Evolutionary conservation across 2,113 vertebrate genomes (phyloP), one percentile per base, ranked within the genome.

Genomic region (Spea multiplicata): DNA sequence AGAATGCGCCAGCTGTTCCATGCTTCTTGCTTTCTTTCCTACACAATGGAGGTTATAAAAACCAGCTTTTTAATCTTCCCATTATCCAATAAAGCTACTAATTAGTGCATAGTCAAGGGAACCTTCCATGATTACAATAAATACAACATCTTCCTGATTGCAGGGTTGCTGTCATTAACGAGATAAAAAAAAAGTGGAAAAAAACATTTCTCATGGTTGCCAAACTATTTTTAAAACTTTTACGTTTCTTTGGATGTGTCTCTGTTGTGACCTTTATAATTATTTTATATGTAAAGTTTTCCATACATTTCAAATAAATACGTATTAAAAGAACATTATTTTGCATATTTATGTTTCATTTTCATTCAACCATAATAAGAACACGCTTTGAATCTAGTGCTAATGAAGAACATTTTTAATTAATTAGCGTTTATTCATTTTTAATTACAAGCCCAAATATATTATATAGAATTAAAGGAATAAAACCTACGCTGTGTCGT

Each of bases 61-160:
- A 71, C 48, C 69, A 71, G 69, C 50, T 7, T 44, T 71, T 52
- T 17, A 44, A 53, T 71, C 48, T 53, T 4, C 53, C 49, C 30
- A 9, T 67, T 71, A 53, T 71, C 17, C 49, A 71, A 8, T 53
- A 53, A 71, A 44, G 69, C 49, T 50, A 50, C 17, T 53, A 71
- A 71, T 71, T 71, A 71, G 69, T 3, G 49, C 49, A 67, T 12
- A 67, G 66, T 53, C 69, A 52, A 30, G 49, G 49, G 69, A 71
- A 44, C 44, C 13, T 5, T 3, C 66, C 17, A 30, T 71, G 69
- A 44, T 53, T 71, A 71, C 8, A 67, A 71, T 44, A 44, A 52
- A 53, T 53, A 8, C 17, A 44, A n/a, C 16, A 53, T 71, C 69
- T 71, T 53, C 69, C 14, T 71, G 69, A 67, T 53, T 53, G 14